Percentiles rank a stretch among this genome's conserved stretches.
These are phyloP conservation scores for Trichomycterus rosablanca DNA, from an alignment of 2,113 vertebrate species.

Conservation along the genomic window DNA sequence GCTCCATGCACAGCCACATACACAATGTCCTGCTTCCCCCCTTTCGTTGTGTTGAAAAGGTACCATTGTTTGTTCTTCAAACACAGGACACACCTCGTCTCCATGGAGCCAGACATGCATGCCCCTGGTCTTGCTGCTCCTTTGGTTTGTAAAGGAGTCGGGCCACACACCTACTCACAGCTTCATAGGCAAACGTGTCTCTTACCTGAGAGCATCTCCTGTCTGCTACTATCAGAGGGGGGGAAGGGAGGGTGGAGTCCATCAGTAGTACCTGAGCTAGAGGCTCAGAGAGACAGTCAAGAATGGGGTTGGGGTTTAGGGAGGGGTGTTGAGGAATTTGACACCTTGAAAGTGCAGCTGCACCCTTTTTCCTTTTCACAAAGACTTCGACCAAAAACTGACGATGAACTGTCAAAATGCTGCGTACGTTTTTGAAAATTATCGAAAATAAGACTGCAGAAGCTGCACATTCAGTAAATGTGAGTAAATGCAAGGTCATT, in stretches of 20 bases:
- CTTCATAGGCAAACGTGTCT: conserved; percentile 12
- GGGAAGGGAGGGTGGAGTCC: conserved; percentile 32
- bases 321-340: conserved; percentile 24
- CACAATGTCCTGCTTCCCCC: conserved; percentile 27
- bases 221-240: conserved; percentile 32
- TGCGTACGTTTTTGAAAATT: neutral
- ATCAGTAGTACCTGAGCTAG: conserved; percentile 20
- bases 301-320: conserved; percentile 5
- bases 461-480: no score
- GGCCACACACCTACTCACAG: conserved; percentile 50
- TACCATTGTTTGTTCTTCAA: conserved; percentile 94
- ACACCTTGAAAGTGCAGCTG: conserved; percentile 12
- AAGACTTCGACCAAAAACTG: conserved; percentile 6
- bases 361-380: conserved; percentile 3
- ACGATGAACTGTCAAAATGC: conserved; percentile 7
- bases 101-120: conserved; percentile 69
- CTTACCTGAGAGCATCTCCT: conserved; percentile 74
- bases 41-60: conserved; percentile 68
- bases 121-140: conserved; percentile 63
- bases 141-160: conserved; percentile 53
- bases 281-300: neutral
- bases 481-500: conserved; percentile 2
- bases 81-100: conserved; percentile 84
- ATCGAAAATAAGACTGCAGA: conserved; percentile 1
- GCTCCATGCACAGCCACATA: conserved; percentile 20